phyloP scores from a whole-genome alignment of 2,888 invertebrate species.

The Osedax fenrisi region DNA sequence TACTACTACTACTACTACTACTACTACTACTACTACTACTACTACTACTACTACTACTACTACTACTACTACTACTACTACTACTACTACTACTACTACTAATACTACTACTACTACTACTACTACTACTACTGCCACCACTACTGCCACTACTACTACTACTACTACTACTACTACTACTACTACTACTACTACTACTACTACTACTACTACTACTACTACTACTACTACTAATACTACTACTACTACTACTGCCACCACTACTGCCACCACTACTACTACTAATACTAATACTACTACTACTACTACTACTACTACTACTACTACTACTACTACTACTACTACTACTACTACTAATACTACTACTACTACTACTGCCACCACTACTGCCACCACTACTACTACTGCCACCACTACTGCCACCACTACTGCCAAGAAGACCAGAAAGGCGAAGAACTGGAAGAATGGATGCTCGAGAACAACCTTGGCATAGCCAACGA shows the following conservation, averaged over 20 bases:
- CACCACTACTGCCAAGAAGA: background rate
- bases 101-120: background rate
- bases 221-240: too few relatives aligned
- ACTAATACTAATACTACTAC: too few relatives aligned
- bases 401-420: slow-evolving; percentile 19
- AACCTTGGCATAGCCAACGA: too few relatives aligned
- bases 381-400: slow-evolving; percentile 13
- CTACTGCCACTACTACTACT: slow-evolving; percentile 9
- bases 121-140: slow-evolving; percentile 3
- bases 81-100: slow-evolving; percentile 21
- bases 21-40: slow-evolving; percentile 6
- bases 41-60: slow-evolving; percentile 4
- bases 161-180: slow-evolving; percentile 6
- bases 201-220: slow-evolving; percentile 19
- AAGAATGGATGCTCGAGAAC: too few relatives aligned
- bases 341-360: too few relatives aligned
- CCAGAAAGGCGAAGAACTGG: too few relatives aligned
- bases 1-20: slow-evolving; percentile 3
- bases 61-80: slow-evolving; percentile 24
- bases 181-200: slow-evolving; percentile 24
- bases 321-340: slow-evolving; percentile 11
- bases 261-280: too few relatives aligned
- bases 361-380: slow-evolving; percentile 3
- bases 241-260: slow-evolving; percentile 12
- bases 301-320: slow-evolving; percentile 16